A percentile compares a stretch with the other conserved stretches of the same genome.
phyloP scores from a whole-genome alignment of 2,113 vertebrate species.

The Ammodytes marinus region DNA sequence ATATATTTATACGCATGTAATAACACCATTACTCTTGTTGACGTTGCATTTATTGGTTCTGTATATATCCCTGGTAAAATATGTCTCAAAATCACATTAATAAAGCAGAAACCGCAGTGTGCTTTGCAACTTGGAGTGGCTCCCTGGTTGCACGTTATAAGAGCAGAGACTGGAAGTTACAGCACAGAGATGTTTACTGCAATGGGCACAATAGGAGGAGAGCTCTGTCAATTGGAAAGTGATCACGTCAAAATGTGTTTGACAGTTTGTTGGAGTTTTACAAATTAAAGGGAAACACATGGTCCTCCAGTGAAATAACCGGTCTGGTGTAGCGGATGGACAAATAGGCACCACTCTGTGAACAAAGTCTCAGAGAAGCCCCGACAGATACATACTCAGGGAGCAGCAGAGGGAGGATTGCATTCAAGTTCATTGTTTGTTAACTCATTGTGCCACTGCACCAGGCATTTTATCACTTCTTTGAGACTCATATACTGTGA shows the following conservation, averaged over 20 bases:
- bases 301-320: slow-evolving; percentile 64
- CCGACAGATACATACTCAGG: background rate
- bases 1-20: slow-evolving; percentile 85
- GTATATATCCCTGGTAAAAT: slow-evolving; percentile 66
- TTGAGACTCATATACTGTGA: background rate
- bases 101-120: slow-evolving; percentile 43
- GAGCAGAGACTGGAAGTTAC: slow-evolving; percentile 47
- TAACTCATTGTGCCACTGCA: background rate
- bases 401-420: background rate
- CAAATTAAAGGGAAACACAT: slow-evolving; percentile 64
- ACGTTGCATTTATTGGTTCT: slow-evolving; percentile 77
- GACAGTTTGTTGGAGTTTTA: slow-evolving; percentile 61
- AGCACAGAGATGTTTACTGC: slow-evolving; percentile 70
- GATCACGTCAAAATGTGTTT: slow-evolving; percentile 58
- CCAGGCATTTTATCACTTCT: background rate
- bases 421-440: background rate
- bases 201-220: slow-evolving; percentile 46
- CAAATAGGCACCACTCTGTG: slow-evolving; percentile 19
- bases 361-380: slow-evolving; percentile 21
- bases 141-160: slow-evolving; percentile 66
- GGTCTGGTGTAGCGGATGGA: slow-evolving; percentile 25
- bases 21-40: slow-evolving; percentile 80
- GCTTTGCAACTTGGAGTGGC: slow-evolving; percentile 56
- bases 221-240: slow-evolving; percentile 54
- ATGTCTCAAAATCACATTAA: slow-evolving; percentile 61